These are phyloP conservation scores for Argyresthia goedartella DNA, from an alignment of 2,888 invertebrate species.

Conservation along the genomic window DNA sequence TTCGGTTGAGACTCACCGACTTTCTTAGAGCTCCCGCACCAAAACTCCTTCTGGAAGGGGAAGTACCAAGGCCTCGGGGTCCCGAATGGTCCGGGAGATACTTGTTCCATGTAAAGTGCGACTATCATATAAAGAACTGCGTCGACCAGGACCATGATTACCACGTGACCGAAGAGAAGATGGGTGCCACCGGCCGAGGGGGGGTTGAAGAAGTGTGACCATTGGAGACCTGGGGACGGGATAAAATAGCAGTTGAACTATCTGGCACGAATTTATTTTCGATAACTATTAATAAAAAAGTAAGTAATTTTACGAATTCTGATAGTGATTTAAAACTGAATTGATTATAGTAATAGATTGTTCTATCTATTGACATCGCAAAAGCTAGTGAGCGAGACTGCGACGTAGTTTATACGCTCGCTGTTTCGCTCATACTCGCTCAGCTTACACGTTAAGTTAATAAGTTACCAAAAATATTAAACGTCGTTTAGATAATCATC, in stretches of 20 bases:
- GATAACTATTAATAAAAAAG: too few species aligned
- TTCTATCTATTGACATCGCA: too few species aligned
- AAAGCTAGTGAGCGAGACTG: too few species aligned
- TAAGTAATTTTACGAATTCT: too few species aligned
- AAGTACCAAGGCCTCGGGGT: conserved; percentile 89
- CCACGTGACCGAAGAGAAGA: conserved; percentile 74
- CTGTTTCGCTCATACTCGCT: too few species aligned
- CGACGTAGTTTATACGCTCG: too few species aligned
- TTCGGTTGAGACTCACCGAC: not conserved
- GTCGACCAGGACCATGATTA: conserved; percentile 81
- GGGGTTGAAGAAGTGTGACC: conserved; percentile 74
- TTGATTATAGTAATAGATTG: too few species aligned
- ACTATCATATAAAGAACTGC: conserved; percentile 78
- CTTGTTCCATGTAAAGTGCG: conserved; percentile 88
- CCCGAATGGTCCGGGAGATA: conserved; percentile 89
- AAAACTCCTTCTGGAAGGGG: conserved; percentile 74
- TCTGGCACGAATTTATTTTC: too few species aligned
- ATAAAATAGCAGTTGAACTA: not conserved
- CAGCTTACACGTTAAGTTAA: too few species aligned
- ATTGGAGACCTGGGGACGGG: conserved; percentile 64
- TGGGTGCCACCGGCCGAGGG: conserved; percentile 80
- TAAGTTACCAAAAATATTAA: too few species aligned
- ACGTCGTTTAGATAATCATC: too few species aligned
- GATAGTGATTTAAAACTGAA: too few species aligned
- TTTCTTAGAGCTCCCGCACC: conserved; percentile 31